These are phyloP conservation scores for Drosophila kanekoi DNA, from an alignment of 2,888 invertebrate species.

Conservation along the genomic window DNA sequence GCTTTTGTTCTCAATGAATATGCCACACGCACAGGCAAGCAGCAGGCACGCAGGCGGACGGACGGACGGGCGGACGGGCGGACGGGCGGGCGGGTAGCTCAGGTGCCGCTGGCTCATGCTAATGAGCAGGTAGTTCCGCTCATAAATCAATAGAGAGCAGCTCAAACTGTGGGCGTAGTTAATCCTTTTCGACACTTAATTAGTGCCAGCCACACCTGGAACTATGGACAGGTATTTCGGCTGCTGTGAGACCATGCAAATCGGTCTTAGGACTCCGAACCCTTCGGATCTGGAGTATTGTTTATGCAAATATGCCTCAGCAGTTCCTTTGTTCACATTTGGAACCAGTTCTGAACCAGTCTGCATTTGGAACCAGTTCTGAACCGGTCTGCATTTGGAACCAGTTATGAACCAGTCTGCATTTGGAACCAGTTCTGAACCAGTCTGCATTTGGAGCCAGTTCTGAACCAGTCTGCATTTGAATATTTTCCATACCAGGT, in stretches of 20 bases:
- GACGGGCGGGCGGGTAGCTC: slow-evolving; percentile 18
- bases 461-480: too few species aligned
- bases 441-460: too few species aligned
- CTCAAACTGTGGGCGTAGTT: slow-evolving; percentile 50
- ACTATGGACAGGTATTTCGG: too few species aligned
- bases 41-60: slow-evolving; percentile 4
- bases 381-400: too few species aligned
- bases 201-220: slow-evolving; percentile 48
- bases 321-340: too few species aligned
- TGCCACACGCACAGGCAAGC: slow-evolving; percentile 52
- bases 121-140: slow-evolving; percentile 60
- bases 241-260: background rate
- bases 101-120: slow-evolving; percentile 36
- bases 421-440: too few species aligned
- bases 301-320: too few species aligned
- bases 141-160: slow-evolving; percentile 51
- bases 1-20: slow-evolving; percentile 15
- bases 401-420: too few species aligned
- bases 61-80: slow-evolving; percentile 6
- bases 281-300: slow-evolving; percentile 1
- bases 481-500: too few species aligned
- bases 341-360: too few species aligned
- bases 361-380: too few species aligned
- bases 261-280: slow-evolving; percentile 2
- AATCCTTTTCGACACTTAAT: slow-evolving; percentile 74